phyloP scores from a whole-genome alignment of 2,797 vertebrate genomes.

The Eulemur albifrons region DNA sequence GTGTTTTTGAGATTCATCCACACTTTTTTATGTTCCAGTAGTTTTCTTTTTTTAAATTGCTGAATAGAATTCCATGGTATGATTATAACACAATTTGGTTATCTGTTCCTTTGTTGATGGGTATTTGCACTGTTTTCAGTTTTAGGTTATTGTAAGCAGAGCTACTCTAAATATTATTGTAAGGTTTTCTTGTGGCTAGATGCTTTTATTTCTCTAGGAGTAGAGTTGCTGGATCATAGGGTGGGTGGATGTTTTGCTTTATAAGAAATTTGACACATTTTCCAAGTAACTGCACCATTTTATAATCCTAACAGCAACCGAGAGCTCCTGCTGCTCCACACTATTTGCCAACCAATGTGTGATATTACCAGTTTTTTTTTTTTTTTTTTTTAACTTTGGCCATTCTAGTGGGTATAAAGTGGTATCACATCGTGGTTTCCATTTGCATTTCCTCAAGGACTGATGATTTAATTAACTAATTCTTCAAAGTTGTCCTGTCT shows the following conservation, averaged over 20 bases:
- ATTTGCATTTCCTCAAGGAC: not conserved
- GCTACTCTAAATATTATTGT: too few species aligned
- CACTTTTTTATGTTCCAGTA: rapidly evolving
- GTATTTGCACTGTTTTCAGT: not conserved
- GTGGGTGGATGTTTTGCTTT: not conserved
- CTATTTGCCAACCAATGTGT: rapidly evolving
- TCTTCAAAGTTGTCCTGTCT: rapidly evolving
- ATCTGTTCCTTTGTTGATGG: not conserved
- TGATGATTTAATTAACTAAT: rapidly evolving
- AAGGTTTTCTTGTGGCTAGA: too few species aligned
- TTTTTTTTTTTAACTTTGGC: too few species aligned
- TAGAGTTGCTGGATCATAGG: not conserved
- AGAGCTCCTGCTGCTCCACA: not conserved
- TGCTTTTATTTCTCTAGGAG: not conserved
- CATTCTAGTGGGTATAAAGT: not conserved
- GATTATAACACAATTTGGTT: rapidly evolving
- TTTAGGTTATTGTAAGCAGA: not conserved
- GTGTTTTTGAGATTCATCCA: not conserved
- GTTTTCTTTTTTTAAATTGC: not conserved
- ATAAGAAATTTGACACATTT: not conserved
- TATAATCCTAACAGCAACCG: not conserved
- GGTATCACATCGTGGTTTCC: not conserved
- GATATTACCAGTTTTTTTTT: not conserved
- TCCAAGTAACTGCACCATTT: not conserved
- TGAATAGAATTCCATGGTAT: too few species aligned